Percentiles rank a stretch among this genome's conserved stretches.
Conservation (phyloP, 2,888 invertebrate species). For the Aleiodes leptofemur region DNA sequence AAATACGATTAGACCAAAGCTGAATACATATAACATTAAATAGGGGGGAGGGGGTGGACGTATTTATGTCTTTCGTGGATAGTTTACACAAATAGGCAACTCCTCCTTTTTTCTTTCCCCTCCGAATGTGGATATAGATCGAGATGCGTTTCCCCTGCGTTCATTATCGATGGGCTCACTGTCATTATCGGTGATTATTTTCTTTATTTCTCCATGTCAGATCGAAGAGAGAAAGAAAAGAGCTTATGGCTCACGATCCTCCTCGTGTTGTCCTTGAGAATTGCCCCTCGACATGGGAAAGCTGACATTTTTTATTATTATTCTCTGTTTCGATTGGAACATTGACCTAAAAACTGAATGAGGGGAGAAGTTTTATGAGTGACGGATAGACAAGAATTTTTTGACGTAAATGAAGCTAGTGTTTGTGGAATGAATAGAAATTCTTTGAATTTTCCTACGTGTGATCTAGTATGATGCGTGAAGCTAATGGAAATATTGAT, state of each 20-base stretch:
- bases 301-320: slow-evolving; percentile 23
- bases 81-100: slow-evolving; percentile 30
- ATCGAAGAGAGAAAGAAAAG: neutral
- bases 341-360: slow-evolving; percentile 38
- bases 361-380: slow-evolving; percentile 37
- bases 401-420: neutral
- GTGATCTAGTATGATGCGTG: neutral
- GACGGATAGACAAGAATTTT: slow-evolving; percentile 20
- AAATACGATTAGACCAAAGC: slow-evolving; percentile 60
- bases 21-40: slow-evolving; percentile 50
- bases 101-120: neutral
- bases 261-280: slow-evolving; percentile 20
- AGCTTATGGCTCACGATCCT: slow-evolving; percentile 10
- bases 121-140: neutral
- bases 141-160: slow-evolving; percentile 31
- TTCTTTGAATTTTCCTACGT: slow-evolving; percentile 7
- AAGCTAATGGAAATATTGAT: neutral
- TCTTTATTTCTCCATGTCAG: slow-evolving; percentile 13
- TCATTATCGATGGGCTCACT: slow-evolving; percentile 51
- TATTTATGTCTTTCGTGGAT: slow-evolving; percentile 55
- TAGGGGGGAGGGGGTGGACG: slow-evolving; percentile 52
- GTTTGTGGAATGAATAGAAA: neutral
- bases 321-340: neutral
- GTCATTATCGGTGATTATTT: slow-evolving; percentile 38
- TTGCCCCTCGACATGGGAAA: slow-evolving; percentile 35